A percentile compares a stretch with the other conserved stretches of the same genome.
These are phyloP conservation scores for Mesopsocus fuscifrons DNA, from an alignment of 2,888 invertebrate genomes.

Conservation along the genomic window DNA sequence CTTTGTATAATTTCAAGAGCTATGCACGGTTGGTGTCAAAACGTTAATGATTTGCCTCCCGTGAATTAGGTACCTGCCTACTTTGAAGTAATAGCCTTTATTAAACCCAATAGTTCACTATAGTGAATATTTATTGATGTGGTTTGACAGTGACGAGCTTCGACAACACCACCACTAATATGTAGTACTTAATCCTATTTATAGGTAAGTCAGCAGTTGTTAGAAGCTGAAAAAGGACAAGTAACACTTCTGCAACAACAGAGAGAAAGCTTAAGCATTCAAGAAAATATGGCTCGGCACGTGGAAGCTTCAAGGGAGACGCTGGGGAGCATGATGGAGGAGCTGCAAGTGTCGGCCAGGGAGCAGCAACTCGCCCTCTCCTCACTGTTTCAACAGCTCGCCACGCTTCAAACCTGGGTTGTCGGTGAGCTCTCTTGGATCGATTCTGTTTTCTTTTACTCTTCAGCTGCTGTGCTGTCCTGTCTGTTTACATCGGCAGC, in stretches of 20 bases:
- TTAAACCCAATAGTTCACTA: too few species aligned
- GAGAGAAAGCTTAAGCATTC: constrained; percentile 28
- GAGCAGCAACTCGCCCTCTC: constrained; percentile 35
- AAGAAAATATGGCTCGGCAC: constrained; percentile 29
- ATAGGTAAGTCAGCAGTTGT: constrained; percentile 29
- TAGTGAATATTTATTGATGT: too few species aligned
- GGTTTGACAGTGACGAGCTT: too few species aligned
- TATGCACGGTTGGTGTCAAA: too few species aligned
- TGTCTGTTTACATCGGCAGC: constrained; percentile 35
- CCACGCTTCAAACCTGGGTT: constrained; percentile 36
- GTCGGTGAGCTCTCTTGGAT: constrained; percentile 42
- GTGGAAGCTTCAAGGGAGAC: constrained; percentile 27
- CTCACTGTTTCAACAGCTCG: constrained; percentile 33
- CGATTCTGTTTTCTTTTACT: constrained; percentile 40
- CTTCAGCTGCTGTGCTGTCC: constrained; percentile 28
- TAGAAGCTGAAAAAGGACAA: constrained; percentile 28
- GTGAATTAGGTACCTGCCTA: too few species aligned
- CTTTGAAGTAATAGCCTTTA: too few species aligned
- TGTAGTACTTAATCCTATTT: too few species aligned
- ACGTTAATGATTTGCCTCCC: too few species aligned
- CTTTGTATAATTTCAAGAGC: too few species aligned
- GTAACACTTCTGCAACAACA: constrained; percentile 27
- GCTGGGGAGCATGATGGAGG: constrained; percentile 30
- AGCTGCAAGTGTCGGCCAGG: constrained; percentile 29
- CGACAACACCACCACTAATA: too few species aligned